Percentiles rank a stretch among this genome's conserved stretches.
Evolutionary conservation across 2,797 vertebrate genomes (phyloP).

Genomic region (Tokudaia tokunoshimensis): DNA sequence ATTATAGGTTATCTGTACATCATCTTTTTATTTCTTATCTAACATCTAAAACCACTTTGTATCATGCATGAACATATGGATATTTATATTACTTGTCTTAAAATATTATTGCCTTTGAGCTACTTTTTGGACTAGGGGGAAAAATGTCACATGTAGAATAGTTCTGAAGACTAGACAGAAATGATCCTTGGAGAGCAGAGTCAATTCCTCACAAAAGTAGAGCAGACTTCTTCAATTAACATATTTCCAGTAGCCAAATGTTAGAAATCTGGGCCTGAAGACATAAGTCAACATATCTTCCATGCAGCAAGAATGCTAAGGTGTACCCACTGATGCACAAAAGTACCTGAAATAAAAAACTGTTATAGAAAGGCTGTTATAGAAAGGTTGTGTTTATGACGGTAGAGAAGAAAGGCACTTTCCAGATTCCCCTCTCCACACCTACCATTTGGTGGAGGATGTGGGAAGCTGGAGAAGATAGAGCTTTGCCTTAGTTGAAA

Average conservation of each 20-base stretch:
- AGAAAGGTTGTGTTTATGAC: slow-evolving; percentile 82
- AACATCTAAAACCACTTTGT: slow-evolving; percentile 43
- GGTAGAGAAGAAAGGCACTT: slow-evolving; percentile 78
- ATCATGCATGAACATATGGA: slow-evolving; percentile 49
- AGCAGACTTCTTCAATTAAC: slow-evolving; percentile 84
- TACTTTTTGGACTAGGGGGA: slow-evolving; percentile 70
- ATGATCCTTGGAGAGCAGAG: slow-evolving; percentile 79
- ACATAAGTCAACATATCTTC: slow-evolving; percentile 83
- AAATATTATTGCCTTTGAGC: slow-evolving; percentile 79
- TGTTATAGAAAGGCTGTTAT: slow-evolving; percentile 82
- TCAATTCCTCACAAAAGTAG: slow-evolving; percentile 79
- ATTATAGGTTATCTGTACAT: slow-evolving; percentile 61
- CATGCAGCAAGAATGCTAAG: neutral
- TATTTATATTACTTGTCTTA: slow-evolving; percentile 67
- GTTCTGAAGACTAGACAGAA: slow-evolving; percentile 82
- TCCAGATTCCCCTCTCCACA: slow-evolving; percentile 81
- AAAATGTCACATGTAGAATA: slow-evolving; percentile 80
- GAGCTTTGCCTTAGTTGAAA: slow-evolving; percentile 86
- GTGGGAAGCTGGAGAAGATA: slow-evolving; percentile 85
- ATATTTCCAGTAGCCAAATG: slow-evolving; percentile 84
- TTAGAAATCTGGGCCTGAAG: slow-evolving; percentile 80
- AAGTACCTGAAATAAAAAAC: slow-evolving; percentile 64
- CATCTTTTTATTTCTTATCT: slow-evolving; percentile 61
- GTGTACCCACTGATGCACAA: slow-evolving; percentile 31
- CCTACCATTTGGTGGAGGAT: slow-evolving; percentile 88